Conservation (phyloP, 2,888 invertebrate species). For the Mantis religiosa region DNA sequence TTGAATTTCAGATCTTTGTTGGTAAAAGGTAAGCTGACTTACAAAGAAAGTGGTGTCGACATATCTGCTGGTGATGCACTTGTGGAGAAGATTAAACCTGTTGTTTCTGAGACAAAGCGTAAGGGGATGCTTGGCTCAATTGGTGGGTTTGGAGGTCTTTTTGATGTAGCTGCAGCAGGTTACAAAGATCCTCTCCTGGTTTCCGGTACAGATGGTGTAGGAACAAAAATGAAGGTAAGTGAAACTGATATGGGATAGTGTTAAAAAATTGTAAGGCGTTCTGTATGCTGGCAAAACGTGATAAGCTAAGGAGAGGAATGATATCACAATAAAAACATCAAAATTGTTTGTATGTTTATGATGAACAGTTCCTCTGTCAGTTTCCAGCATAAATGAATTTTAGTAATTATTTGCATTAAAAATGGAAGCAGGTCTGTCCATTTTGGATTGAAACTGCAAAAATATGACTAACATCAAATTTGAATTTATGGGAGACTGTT, state of each 20-base stretch:
- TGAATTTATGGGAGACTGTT: no score
- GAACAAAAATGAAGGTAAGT: constrained; percentile 86
- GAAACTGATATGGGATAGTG: background rate
- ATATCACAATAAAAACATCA: no score
- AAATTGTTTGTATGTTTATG: no score
- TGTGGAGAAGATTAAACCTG: constrained; percentile 75
- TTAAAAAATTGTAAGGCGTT: background rate
- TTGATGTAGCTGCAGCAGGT: constrained; percentile 74
- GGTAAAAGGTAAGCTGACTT: constrained; percentile 66
- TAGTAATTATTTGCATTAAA: no score
- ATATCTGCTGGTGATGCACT: constrained; percentile 87
- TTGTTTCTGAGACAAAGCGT: constrained; percentile 73
- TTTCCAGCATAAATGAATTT: no score
- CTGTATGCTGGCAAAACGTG: no score
- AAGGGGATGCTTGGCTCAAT: constrained; percentile 75
- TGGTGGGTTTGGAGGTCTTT: constrained; percentile 92
- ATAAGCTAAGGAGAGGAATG: no score
- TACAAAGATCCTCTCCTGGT: constrained; percentile 82
- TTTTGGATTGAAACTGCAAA: no score
- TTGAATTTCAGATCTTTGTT: constrained; percentile 48
- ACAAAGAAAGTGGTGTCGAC: constrained; percentile 88
- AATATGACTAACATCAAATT: no score
- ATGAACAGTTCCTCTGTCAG: no score
- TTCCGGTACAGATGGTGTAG: constrained; percentile 94
- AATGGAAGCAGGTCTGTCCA: no score